Conservation (phyloP, 35 echinoderm and acorn worm genomes). For the Anneissia japonica region DNA sequence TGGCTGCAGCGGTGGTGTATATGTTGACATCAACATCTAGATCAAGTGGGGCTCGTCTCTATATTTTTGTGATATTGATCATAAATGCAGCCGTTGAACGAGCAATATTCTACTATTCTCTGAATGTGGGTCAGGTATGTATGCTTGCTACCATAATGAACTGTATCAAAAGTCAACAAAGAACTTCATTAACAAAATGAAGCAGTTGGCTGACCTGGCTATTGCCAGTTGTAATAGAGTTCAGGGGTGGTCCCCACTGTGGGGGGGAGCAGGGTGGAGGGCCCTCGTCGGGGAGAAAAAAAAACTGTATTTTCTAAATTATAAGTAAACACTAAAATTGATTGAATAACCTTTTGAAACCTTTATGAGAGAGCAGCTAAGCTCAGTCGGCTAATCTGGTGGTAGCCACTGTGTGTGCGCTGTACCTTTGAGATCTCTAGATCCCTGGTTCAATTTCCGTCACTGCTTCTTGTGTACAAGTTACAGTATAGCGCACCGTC, state of each 20-base stretch:
- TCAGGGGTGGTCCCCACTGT: background rate
- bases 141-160: background rate
- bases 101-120: constrained; percentile 28
- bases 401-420: no score
- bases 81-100: constrained; percentile 59
- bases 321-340: no score
- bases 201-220: background rate
- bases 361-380: no score
- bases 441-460: no score
- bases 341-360: no score
- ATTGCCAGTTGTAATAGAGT: background rate
- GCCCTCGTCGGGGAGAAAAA: background rate
- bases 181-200: no score
- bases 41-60: constrained; percentile 60
- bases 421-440: no score
- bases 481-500: no score
- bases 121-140: constrained; percentile 46
- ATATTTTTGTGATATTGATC: constrained; percentile 50
- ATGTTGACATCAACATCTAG: constrained; percentile 74
- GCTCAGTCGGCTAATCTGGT: no score
- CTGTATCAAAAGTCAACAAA: background rate
- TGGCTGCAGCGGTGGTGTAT: constrained; percentile 54
- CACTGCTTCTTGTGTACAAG: no score
- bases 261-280: background rate
- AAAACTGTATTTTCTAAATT: background rate